phyloP scores from a whole-genome alignment of 2,888 invertebrate genomes.

The Bombyx huttoni region DNA sequence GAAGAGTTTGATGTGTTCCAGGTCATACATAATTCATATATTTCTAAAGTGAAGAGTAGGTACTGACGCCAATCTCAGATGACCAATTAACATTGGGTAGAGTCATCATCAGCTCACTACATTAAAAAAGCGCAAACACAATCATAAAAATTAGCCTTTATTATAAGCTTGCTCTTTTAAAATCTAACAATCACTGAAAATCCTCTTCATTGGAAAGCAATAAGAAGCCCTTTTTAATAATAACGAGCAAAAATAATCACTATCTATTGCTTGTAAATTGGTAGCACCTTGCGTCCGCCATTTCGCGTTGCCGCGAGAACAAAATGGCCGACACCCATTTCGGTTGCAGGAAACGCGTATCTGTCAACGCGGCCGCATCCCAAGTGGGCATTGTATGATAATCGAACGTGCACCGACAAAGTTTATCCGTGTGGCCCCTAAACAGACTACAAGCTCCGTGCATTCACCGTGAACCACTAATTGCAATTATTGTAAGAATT shows the following conservation, averaged over 20 bases:
- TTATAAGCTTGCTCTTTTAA: too few species aligned
- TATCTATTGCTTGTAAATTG: constrained; percentile 4
- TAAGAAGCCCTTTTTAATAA: too few species aligned
- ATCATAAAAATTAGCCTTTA: too few species aligned
- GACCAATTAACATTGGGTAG: too few species aligned
- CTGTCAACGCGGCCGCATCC: constrained; percentile 62
- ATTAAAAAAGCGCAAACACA: too few species aligned
- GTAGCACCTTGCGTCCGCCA: constrained; percentile 34
- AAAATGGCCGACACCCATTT: constrained; percentile 61
- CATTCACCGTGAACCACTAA: neutral
- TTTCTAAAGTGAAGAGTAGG: too few species aligned
- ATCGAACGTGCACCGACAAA: constrained; percentile 56
- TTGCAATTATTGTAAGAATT: neutral
- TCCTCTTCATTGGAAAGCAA: too few species aligned
- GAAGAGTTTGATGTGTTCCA: too few species aligned
- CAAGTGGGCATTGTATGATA: constrained; percentile 70
- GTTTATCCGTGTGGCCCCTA: constrained; percentile 44
- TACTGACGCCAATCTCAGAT: too few species aligned
- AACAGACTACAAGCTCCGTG: constrained; percentile 11
- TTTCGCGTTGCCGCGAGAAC: constrained; percentile 44
- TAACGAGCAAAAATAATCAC: neutral
- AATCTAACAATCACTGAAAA: too few species aligned
- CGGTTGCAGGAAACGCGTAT: constrained; percentile 66
- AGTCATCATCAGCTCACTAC: too few species aligned
- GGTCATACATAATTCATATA: too few species aligned